A percentile compares a stretch with the other conserved stretches of the same genome.
phyloP scores from a whole-genome alignment of 2,113 vertebrate genomes.

The Centropus bengalensis region DNA sequence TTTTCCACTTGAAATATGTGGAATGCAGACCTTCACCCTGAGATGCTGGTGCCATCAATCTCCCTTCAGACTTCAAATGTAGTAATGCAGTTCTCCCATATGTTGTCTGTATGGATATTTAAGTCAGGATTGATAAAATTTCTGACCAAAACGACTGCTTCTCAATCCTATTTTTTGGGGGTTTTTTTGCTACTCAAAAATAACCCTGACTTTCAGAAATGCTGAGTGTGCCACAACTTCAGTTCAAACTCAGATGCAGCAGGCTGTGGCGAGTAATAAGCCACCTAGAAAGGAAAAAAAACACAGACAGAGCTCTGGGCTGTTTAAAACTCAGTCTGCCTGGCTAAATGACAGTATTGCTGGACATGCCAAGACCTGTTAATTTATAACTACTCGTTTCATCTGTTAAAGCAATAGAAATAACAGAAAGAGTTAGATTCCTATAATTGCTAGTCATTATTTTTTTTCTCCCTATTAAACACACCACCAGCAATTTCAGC shows the following conservation, averaged over 20 bases:
- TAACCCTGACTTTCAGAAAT: neutral
- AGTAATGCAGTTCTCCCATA: neutral
- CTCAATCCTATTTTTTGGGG: neutral
- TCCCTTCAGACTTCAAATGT: neutral
- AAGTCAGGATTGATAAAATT: neutral
- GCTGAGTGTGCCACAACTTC: neutral
- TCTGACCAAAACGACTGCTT: neutral
- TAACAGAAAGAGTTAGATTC: neutral
- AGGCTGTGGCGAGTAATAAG: neutral
- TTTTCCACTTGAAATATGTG: neutral
- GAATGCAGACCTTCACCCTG: neutral
- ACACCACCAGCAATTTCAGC: neutral
- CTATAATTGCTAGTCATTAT: neutral
- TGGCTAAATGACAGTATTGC: neutral
- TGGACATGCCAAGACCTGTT: neutral
- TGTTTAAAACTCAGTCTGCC: conserved; percentile 14
- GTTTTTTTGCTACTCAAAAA: neutral
- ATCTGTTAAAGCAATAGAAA: conserved; percentile 1
- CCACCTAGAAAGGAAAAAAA: neutral
- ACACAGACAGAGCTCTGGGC: neutral
- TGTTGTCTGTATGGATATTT: neutral
- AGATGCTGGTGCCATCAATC: neutral
- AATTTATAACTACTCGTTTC: conserved; percentile 3
- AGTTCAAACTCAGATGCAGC: neutral
- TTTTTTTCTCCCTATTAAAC: conserved; percentile 1